Evolutionary conservation across 92 coral and sea anemone genomes (phyloP), one percentile per base, ranked within the genome.

Genomic region (Chrysogorgia sp.): DNA sequence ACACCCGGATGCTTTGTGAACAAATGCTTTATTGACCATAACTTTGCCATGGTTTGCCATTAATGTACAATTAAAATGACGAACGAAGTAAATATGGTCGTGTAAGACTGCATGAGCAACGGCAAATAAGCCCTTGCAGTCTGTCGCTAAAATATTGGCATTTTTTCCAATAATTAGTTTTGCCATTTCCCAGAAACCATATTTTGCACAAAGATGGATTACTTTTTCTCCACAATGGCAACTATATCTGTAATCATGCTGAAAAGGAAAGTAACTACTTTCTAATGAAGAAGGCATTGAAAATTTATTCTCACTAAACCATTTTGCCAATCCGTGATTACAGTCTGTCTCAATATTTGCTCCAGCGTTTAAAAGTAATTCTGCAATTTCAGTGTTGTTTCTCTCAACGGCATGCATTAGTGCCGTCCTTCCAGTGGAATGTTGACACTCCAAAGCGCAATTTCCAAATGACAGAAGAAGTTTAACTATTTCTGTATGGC

Each of bases 161-260:
- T 81, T 70, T 22, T 1, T 8, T 20, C 8, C 19, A 2, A 82
- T 30, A 0, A 91, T 76, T 25, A 79, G 49, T 2, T 76, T 14
- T 33, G 78, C 88, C 12, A 79, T 69, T 37, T 76, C 28, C 37
- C 63, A 67, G 5, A 69, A 52, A 19, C 86, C 90, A 55, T 78
- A 83, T 10, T 80, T 82, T 2, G 84, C 88, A 20, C 90, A 86
- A 1, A 74, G 35, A 64, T 88, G 88, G 6, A 86, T 74, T 34
- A 90, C 88, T 9, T 87, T 75, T 10, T 82, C 43, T 26, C 90
- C 92, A 64, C 86, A 82, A 59, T 58, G 78, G 43, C 90, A 88
- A 17, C 24, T 30, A 31, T 81, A 79, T 12, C 5, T 8, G 7
- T 41, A 34, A 43, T 87, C 22, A 13, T 7, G 53, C 13, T 5